Percentiles rank a stretch among this genome's conserved stretches.
phyloP scores from a whole-genome alignment of 2,113 vertebrate species.

The Siphamia tubifer region DNA sequence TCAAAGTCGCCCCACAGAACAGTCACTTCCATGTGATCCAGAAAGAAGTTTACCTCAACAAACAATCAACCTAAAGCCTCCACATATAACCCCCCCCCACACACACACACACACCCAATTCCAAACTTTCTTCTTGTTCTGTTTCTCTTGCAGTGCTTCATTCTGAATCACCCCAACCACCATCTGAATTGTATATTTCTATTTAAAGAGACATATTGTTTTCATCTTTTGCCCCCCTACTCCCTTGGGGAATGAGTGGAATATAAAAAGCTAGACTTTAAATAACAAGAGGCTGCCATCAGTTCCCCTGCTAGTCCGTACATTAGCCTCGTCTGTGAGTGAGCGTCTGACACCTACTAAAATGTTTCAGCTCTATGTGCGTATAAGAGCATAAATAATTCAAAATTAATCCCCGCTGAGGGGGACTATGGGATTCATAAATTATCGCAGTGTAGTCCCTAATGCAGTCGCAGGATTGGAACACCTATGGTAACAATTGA shows the following conservation, averaged over 20 bases:
- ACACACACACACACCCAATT: too few relatives aligned
- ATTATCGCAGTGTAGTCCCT: slow-evolving; percentile 92
- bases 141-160: neutral
- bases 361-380: slow-evolving; percentile 95
- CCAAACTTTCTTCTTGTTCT: slow-evolving; percentile 51
- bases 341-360: slow-evolving; percentile 97
- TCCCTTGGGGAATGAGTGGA: slow-evolving; percentile 85
- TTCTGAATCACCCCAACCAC: slow-evolving; percentile 61
- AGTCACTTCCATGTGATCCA: slow-evolving; percentile 31
- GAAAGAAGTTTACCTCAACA: slow-evolving; percentile 49
- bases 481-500: slow-evolving; percentile 93
- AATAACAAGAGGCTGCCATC: slow-evolving; percentile 96
- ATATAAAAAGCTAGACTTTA: slow-evolving; percentile 97
- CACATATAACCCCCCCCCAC: neutral
- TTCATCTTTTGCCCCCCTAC: slow-evolving; percentile 80
- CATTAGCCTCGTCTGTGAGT: slow-evolving; percentile 93
- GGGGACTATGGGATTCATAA: slow-evolving; percentile 95
- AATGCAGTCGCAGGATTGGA: slow-evolving; percentile 87
- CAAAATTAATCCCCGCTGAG: slow-evolving; percentile 98
- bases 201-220: slow-evolving; percentile 78
- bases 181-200: slow-evolving; percentile 63
- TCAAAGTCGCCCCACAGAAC: slow-evolving; percentile 36
- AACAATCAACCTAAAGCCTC: slow-evolving; percentile 26
- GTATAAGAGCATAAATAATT: slow-evolving; percentile 99
- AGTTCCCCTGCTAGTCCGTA: slow-evolving; percentile 90